Percentiles rank a stretch among this genome's conserved stretches.
These are phyloP conservation scores for Myiotriccus ornatus DNA, from an alignment of 2,797 vertebrate genomes.

Conservation along the genomic window DNA sequence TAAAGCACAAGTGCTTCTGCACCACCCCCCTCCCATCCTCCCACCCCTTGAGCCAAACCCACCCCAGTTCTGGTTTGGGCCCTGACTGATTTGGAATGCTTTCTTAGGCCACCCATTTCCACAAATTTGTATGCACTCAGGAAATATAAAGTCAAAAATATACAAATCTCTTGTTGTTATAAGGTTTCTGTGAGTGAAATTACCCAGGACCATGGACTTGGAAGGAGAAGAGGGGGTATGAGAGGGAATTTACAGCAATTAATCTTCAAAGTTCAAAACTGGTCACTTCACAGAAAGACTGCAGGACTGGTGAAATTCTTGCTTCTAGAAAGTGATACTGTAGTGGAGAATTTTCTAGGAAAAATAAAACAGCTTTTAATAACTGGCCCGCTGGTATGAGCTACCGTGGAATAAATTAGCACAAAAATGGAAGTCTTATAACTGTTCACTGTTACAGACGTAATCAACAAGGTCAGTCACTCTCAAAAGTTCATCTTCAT, in stretches of 20 bases:
- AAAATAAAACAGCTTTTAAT: constrained; percentile 85
- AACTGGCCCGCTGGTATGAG: constrained; percentile 85
- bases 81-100: constrained; percentile 80
- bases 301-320: constrained; percentile 79
- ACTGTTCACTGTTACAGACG: constrained; percentile 92
- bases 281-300: constrained; percentile 82
- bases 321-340: constrained; percentile 83
- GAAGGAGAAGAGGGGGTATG: constrained; percentile 44
- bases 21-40: background rate
- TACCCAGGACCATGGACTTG: constrained; percentile 79
- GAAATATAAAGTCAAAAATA: constrained; percentile 86
- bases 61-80: constrained; percentile 74
- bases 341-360: constrained; percentile 81
- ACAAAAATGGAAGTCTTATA: constrained; percentile 86
- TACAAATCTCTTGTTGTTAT: constrained; percentile 83
- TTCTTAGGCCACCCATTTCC: constrained; percentile 72
- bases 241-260: constrained; percentile 80
- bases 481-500: constrained; percentile 91
- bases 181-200: constrained; percentile 81
- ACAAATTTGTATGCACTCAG: constrained; percentile 78
- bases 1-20: constrained; percentile 80
- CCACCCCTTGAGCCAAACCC: constrained; percentile 37
- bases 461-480: constrained; percentile 95
- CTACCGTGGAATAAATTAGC: constrained; percentile 87
- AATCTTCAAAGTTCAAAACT: constrained; percentile 80